Base-by-base conservation (phyloP, 23 tunicate species). In the Botrylloides violaceus region DNA sequence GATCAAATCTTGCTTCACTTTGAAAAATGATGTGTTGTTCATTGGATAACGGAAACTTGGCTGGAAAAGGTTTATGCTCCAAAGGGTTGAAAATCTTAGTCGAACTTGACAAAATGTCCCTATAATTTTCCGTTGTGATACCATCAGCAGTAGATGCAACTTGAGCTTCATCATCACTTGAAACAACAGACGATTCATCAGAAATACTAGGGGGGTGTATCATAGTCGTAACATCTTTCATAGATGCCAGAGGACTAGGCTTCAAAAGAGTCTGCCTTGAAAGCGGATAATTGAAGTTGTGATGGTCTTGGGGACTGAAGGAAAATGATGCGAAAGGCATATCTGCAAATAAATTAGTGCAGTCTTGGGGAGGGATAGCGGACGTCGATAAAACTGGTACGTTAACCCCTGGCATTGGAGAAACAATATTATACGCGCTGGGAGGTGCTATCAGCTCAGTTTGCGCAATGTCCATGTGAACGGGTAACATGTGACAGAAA, bases 131-230 rank as follows among this genome's bases (percentile, higher is more conserved):
- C 12, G 12, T 43, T 15, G 53, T 9, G 53, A 43, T 9, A 43
- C 15, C 15, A 43, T 43, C 53, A 43, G 9, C 12, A 9, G 53
- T 43, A 9, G 15, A 43, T 15, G 53, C 15, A 15, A 43, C 53
- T 63, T 63, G 34, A 4, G 28, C 70, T 63, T 63, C 70, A 23
- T 63, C 70, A 9, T 63, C 70, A 30, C 70, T 63, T 25, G 70
- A 63, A 29, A 63, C 70, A 32, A 63, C 28, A 20, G 70, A 63
- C 9, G 53, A 43, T 27, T 63, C 70, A 30, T 63, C 70, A 26
- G 70, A 63, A 22, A 63, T 32, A 9, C 70, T 63, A 3, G 70
- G 70, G 3, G 70, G 70, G 32, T 63, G 30, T 27, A 63, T 25
- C 33, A 27, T 63, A 15, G 53, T 15, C 15, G 53, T 15, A 7